These are phyloP conservation scores for Chrysocyon brachyurus DNA, from an alignment of 2,797 vertebrate species.

Conservation along the genomic window DNA sequence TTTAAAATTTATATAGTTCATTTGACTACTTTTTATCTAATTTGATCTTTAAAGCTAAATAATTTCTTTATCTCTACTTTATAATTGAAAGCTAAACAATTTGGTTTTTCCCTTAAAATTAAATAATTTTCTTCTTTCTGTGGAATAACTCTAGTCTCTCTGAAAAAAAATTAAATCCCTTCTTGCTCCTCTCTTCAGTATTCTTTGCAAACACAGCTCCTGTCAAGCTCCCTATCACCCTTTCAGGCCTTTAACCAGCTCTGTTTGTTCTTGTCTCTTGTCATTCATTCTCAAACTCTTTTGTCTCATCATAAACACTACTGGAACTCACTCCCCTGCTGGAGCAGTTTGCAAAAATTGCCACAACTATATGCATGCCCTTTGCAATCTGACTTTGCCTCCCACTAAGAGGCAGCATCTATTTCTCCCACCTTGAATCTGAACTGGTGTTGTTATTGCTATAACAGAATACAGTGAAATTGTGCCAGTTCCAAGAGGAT, in stretches of 20 bases:
- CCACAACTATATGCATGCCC: neutral
- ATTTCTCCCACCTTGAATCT: neutral
- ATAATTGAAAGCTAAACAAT: neutral
- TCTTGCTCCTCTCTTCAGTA: neutral
- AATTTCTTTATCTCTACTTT: neutral
- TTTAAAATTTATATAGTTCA: neutral
- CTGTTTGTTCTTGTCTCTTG: neutral
- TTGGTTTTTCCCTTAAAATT: neutral
- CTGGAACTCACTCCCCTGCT: neutral
- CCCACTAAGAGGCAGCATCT: neutral
- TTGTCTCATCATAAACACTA: neutral
- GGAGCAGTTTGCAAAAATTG: neutral
- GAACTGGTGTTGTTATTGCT: neutral
- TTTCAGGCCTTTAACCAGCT: neutral
- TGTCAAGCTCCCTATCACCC: neutral
- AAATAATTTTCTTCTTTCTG: neutral
- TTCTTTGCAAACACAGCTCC: neutral
- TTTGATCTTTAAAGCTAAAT: constrained; percentile 4
- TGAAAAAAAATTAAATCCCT: neutral
- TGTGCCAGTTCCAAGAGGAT: neutral
- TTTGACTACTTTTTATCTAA: neutral
- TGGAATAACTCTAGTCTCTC: neutral
- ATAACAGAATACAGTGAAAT: neutral
- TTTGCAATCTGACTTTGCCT: neutral
- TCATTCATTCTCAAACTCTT: neutral